Conservation (phyloP, 1,140 invertebrate species). For the Bactericera cockerelli region DNA sequence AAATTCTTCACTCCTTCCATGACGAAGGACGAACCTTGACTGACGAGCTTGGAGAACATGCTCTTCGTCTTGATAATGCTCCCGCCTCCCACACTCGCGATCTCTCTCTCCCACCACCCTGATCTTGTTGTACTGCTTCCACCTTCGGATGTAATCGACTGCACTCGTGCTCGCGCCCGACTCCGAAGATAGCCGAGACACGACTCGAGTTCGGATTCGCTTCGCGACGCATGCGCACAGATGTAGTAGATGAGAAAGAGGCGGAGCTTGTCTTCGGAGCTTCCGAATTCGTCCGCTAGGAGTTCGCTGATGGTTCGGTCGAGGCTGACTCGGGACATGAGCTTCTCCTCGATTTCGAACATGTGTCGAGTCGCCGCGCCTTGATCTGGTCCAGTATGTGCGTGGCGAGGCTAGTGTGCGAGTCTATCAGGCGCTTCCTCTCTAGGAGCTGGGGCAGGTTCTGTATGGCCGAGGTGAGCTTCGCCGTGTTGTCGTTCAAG, state of each 20-base stretch:
- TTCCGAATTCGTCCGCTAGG: slow-evolving; percentile 73
- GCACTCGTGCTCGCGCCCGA: slow-evolving; percentile 70
- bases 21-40: slow-evolving; percentile 91
- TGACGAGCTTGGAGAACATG: slow-evolving; percentile 97
- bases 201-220: slow-evolving; percentile 54
- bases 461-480: slow-evolving; percentile 85
- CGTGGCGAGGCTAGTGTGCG: slow-evolving; percentile 96
- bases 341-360: slow-evolving; percentile 96
- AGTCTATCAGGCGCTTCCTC: slow-evolving; percentile 92
- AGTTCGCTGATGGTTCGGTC: slow-evolving; percentile 64
- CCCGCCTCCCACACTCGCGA: slow-evolving; percentile 76
- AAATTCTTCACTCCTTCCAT: slow-evolving; percentile 99
- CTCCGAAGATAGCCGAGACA: slow-evolving; percentile 56
- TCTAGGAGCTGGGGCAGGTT: slow-evolving; percentile 91
- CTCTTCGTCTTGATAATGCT: slow-evolving; percentile 75
- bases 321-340: slow-evolving; percentile 68
- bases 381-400: background rate
- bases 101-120: background rate
- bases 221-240: slow-evolving; percentile 62
- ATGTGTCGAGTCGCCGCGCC: slow-evolving; percentile 77
- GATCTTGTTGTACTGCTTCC: slow-evolving; percentile 3
- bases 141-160: slow-evolving; percentile 66
- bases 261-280: slow-evolving; percentile 82
- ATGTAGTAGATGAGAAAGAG: slow-evolving; percentile 92
- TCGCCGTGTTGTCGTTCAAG: slow-evolving; percentile 76